phyloP scores from a whole-genome alignment of 1,140 invertebrate genomes.

The Drosophila jambulina region DNA sequence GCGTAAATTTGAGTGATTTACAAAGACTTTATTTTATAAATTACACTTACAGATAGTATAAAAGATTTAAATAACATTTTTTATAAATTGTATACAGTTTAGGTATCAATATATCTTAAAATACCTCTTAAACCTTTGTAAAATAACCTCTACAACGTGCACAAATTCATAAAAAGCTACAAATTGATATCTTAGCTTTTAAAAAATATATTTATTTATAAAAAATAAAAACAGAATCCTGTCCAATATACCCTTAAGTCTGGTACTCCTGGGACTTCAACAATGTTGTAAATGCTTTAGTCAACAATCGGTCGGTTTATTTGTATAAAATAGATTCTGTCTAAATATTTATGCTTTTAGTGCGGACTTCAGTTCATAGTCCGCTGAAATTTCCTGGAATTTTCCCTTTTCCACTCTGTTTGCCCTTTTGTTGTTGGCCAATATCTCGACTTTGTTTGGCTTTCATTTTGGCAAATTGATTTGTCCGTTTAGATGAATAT shows the following conservation, averaged over 20 bases:
- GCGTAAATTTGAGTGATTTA: background rate
- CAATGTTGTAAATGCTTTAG: slow-evolving; percentile 31
- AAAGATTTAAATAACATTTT: background rate
- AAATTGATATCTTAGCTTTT: too few relatives aligned
- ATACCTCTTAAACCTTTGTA: background rate
- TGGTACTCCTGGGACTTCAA: background rate
- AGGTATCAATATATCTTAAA: background rate
- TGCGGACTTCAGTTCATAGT: slow-evolving; percentile 21
- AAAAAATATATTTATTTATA: background rate
- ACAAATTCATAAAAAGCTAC: background rate
- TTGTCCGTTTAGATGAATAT: slow-evolving; percentile 30
- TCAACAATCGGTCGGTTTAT: slow-evolving; percentile 40
- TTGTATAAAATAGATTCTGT: slow-evolving; percentile 38
- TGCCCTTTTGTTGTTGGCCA: slow-evolving; percentile 19
- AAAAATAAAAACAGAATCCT: background rate
- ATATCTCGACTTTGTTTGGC: slow-evolving; percentile 29
- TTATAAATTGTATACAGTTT: background rate
- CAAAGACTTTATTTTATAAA: background rate
- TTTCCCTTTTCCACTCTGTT: slow-evolving; percentile 20
- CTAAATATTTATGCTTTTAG: slow-evolving; percentile 50
- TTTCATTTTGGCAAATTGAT: slow-evolving; percentile 52
- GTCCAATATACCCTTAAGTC: background rate
- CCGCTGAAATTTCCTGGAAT: slow-evolving; percentile 11
- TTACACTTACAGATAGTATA: background rate
- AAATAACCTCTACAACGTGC: background rate